These are phyloP conservation scores for Serranus cabrilla DNA, from an alignment of 2,797 vertebrate species.

Conservation along the genomic window DNA sequence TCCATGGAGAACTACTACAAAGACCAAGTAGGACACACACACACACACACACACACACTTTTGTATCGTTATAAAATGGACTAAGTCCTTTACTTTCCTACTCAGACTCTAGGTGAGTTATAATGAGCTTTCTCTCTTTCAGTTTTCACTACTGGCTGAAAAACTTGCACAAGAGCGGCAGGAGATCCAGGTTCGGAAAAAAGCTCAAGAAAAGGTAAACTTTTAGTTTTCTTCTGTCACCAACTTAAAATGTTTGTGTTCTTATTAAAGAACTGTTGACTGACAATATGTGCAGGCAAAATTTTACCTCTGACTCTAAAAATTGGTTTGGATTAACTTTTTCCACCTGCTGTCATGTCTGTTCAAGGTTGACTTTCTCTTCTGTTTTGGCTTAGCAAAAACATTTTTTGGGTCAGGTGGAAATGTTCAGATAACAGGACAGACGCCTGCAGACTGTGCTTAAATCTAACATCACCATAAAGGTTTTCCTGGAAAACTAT, in stretches of 20 bases:
- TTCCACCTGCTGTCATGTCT: not conserved
- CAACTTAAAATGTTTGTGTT: not conserved
- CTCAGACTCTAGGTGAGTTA: not conserved
- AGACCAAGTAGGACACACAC: conserved; percentile 88
- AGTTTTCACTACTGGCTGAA: conserved; percentile 96
- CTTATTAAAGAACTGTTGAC: not conserved
- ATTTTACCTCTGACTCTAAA: no score
- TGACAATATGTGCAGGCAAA: not conserved
- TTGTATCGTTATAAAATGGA: not conserved
- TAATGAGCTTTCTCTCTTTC: conserved; percentile 26
- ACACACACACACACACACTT: not conserved
- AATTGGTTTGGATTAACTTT: no score
- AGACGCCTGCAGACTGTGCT: not conserved
- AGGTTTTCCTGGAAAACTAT: no score
- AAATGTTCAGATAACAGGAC: not conserved
- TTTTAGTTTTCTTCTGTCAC: not conserved
- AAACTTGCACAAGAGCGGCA: conserved; percentile 90
- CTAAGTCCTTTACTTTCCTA: not conserved
- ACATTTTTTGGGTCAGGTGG: not conserved
- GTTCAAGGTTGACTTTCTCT: not conserved
- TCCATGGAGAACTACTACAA: conserved; percentile 98
- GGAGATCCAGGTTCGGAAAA: conserved; percentile 91
- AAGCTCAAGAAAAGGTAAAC: conserved; percentile 91
- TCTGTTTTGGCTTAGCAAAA: not conserved
- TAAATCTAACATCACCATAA: not conserved